A percentile compares a stretch with the other conserved stretches of the same genome.
Evolutionary conservation across 2,888 invertebrate species (phyloP).

Genomic region (Xestia rhomboidea): DNA sequence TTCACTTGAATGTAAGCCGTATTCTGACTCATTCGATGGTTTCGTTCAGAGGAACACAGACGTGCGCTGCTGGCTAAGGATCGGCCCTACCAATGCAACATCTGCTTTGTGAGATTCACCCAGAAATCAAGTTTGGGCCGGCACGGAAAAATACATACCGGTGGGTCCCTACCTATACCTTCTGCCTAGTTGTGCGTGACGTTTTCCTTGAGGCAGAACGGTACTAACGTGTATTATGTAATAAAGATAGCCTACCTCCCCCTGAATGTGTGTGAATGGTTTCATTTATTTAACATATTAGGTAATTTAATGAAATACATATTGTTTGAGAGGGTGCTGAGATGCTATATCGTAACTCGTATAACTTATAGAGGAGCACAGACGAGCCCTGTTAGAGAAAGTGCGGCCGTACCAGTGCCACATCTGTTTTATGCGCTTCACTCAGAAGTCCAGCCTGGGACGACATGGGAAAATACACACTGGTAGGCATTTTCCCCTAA

Average conservation of each 20-base stretch:
- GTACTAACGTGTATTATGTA: conserved; percentile 76
- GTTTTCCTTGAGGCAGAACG: conserved; percentile 86
- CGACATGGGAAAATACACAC: conserved; percentile 94
- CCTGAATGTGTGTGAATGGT: conserved; percentile 88
- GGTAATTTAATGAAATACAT: conserved; percentile 77
- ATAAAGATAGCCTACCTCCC: conserved; percentile 85
- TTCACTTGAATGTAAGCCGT: conserved; percentile 68
- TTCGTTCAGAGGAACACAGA: conserved; percentile 88
- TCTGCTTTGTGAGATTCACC: conserved; percentile 92
- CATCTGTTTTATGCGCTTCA: conserved; percentile 93
- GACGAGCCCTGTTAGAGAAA: conserved; percentile 91
- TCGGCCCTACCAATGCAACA: conserved; percentile 92
- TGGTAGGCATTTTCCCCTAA: conserved; percentile 91
- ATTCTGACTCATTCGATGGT: conserved; percentile 81
- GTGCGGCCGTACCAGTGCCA: conserved; percentile 93
- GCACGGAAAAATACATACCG: conserved; percentile 92
- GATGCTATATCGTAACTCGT: conserved; percentile 89
- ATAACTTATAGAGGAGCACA: conserved; percentile 91
- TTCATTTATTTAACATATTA: conserved; percentile 76
- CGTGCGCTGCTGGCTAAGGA: conserved; percentile 88
- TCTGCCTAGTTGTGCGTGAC: conserved; percentile 82
- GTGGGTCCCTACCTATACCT: conserved; percentile 83
- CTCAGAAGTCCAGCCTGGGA: conserved; percentile 94
- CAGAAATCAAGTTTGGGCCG: conserved; percentile 93
- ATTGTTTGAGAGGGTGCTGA: conserved; percentile 84